These are phyloP conservation scores for Muraenolepis orangiensis DNA, from an alignment of 2,797 vertebrate species.

Conservation along the genomic window DNA sequence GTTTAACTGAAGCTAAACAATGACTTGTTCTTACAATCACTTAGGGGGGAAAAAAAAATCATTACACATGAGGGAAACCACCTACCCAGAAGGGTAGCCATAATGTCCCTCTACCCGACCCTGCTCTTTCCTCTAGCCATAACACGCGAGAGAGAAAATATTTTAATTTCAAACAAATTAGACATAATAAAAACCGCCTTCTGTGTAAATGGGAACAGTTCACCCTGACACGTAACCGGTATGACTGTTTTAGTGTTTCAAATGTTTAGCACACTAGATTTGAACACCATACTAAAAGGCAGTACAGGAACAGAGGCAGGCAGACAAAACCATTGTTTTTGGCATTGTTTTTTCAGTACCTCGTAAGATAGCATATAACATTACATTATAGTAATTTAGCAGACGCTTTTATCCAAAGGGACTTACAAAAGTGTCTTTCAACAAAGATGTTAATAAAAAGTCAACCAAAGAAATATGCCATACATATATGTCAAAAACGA, in stretches of 20 bases:
- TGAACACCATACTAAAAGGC: not conserved
- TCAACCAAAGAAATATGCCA: not conserved
- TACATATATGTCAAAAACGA: not conserved
- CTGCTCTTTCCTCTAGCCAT: not conserved
- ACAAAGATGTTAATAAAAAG: not conserved
- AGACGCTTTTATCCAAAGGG: too few relatives aligned
- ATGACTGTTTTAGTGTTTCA: not conserved
- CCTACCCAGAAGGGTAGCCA: not conserved
- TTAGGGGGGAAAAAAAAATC: not conserved
- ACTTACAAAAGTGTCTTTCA: too few relatives aligned
- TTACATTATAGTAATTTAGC: too few relatives aligned
- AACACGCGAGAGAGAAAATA: not conserved
- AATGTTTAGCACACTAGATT: not conserved
- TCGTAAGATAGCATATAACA: not conserved
- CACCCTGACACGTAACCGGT: not conserved
- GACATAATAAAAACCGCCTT: not conserved
- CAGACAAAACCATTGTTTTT: too few relatives aligned
- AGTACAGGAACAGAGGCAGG: too few relatives aligned
- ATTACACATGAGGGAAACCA: not conserved
- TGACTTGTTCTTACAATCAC: not conserved
- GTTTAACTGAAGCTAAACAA: conserved; percentile 4
- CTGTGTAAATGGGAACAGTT: not conserved
- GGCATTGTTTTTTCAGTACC: too few relatives aligned
- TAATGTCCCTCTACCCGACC: not conserved
- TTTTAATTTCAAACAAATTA: not conserved